A percentile compares a stretch with the other conserved stretches of the same genome.
These are phyloP conservation scores for Emberiza fucata DNA, from an alignment of 2,113 vertebrate species.

Conservation along the genomic window DNA sequence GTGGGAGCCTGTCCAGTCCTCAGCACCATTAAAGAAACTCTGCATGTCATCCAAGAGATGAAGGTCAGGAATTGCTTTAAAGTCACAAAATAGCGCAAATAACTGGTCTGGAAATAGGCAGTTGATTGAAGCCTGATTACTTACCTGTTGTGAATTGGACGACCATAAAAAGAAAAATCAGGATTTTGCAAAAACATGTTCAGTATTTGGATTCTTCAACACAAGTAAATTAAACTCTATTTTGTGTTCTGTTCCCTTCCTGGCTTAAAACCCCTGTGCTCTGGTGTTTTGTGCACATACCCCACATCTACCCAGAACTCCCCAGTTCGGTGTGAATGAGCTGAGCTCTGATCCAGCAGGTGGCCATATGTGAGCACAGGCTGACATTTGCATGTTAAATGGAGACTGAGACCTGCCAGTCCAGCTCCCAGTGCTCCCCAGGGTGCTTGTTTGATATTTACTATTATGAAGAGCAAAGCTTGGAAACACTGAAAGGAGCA, in stretches of 20 bases:
- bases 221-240: background rate
- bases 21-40: background rate
- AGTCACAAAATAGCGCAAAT: constrained; percentile 15
- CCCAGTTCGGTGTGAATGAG: background rate
- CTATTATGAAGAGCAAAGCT: background rate
- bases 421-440: background rate
- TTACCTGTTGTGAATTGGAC: background rate
- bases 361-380: background rate
- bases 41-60: background rate
- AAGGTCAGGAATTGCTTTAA: constrained; percentile 48
- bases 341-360: background rate
- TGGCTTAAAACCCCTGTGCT: background rate
- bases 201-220: background rate
- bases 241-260: background rate
- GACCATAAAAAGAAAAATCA: background rate
- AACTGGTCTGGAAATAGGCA: background rate
- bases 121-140: constrained; percentile 23
- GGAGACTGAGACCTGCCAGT: constrained; percentile 2
- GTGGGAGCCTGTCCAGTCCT: background rate
- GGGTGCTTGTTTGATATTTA: background rate
- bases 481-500: background rate
- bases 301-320: background rate
- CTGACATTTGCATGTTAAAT: background rate
- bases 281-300: background rate
- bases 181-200: background rate